Evolutionary conservation across 2,113 vertebrate genomes (phyloP).

Genomic region (Mus spicilegus): DNA sequence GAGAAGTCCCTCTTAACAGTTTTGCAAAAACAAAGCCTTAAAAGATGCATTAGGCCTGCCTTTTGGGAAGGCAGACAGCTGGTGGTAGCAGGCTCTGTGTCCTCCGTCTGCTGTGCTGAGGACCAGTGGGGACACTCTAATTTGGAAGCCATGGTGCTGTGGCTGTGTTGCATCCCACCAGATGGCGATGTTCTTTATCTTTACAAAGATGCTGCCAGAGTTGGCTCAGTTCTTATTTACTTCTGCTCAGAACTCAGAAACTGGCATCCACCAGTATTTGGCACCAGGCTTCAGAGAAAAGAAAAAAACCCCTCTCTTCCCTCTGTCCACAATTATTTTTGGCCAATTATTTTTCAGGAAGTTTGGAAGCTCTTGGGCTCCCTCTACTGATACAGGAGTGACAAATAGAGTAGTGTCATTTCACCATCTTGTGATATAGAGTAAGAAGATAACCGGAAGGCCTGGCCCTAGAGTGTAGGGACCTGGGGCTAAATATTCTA

Average conservation of each 20-base stretch:
- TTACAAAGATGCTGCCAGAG: slow-evolving; percentile 58
- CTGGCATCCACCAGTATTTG: slow-evolving; percentile 47
- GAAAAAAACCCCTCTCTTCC: neutral
- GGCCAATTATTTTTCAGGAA: slow-evolving; percentile 33
- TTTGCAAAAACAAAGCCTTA: slow-evolving; percentile 71
- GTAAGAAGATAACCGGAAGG: neutral
- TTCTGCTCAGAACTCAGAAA: slow-evolving; percentile 53
- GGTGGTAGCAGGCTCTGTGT: slow-evolving; percentile 44
- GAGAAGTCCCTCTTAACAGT: slow-evolving; percentile 50
- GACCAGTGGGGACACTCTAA: slow-evolving; percentile 40
- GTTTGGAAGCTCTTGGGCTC: slow-evolving; percentile 70
- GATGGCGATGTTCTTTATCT: slow-evolving; percentile 72
- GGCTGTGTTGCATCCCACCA: slow-evolving; percentile 60
- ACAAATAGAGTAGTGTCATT: slow-evolving; percentile 8
- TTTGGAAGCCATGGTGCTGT: slow-evolving; percentile 49
- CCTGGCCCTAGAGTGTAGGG: neutral
- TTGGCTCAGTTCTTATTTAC: slow-evolving; percentile 69
- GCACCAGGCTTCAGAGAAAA: slow-evolving; percentile 36
- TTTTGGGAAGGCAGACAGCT: slow-evolving; percentile 59
- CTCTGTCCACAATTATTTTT: slow-evolving; percentile 9
- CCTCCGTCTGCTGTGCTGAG: slow-evolving; percentile 43
- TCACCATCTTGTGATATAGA: slow-evolving; percentile 38
- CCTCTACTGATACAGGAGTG: slow-evolving; percentile 59
- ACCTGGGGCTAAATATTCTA: neutral
- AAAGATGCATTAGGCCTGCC: slow-evolving; percentile 55